Evolutionary conservation across 2,888 invertebrate species (phyloP), one percentile per base, ranked within the genome.

Genomic region (Selenia dentaria): DNA sequence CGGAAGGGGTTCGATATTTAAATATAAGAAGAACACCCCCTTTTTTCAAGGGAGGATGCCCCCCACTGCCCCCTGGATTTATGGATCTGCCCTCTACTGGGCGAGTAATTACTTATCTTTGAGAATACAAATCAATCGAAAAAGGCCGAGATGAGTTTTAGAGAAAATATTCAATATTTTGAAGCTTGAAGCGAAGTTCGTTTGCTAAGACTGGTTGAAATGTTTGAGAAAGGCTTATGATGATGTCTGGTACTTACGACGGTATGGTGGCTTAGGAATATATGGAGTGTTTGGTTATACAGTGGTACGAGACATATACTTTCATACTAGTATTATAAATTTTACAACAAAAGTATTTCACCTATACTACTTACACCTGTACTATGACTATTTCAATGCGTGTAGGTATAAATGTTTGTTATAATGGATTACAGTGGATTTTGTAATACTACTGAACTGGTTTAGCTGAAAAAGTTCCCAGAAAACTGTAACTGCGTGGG

Each of bases 1-100:
- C 89, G 89, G 89, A 90, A 89, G 89, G 89, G 85, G 89, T 86
- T 79, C 88, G 88, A 90, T 90, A 90, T 90, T 90, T 90, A 90
- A 90, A 90, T 90, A 90, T 90, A 90, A 89, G 89, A 89, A 89
- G 88, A 87, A 84, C 83, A 76, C 87, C 88, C 89, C 87, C 83
- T 84, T 86, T 89, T 89, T 88, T 83, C 74, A 80, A 79, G 81
- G 85, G 82, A 73, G 81, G 51, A 41, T 28, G 66, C 68, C 68
- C 71, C 73, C 65, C 37, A 62, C 57, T 59, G 59, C 66, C 67
- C 71, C 65, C 73, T 51, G 89, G 89, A 90, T 90, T 88, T 90
- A 90, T 90, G 88, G 89, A 90, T 90, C 89, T 87, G 80, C 76
- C 83, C 82, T 73, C 72, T 74, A 81, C 82, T 74, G 79, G 79